These are phyloP conservation scores for Drosophila virilis DNA, from an alignment of 1,140 invertebrate species.

Conservation along the genomic window DNA sequence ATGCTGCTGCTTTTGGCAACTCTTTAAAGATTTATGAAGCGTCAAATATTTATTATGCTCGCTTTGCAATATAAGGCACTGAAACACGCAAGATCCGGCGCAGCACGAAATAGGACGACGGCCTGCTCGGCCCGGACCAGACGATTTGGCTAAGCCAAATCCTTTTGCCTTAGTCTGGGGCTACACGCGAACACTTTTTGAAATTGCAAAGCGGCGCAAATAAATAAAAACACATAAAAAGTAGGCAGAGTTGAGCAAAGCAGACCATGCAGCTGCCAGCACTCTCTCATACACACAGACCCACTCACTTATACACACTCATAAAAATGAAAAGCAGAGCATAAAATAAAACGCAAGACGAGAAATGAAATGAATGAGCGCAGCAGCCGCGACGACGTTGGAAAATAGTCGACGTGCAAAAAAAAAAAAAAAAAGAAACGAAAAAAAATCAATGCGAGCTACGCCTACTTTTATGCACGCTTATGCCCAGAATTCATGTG, in stretches of 20 bases:
- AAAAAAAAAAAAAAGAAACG: constrained; percentile 17
- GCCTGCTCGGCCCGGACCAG: constrained; percentile 14
- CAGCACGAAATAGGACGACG: constrained; percentile 68
- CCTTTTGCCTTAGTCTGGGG: constrained; percentile 36
- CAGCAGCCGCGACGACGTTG: constrained; percentile 47
- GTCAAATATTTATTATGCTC: constrained; percentile 84
- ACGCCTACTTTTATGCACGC: constrained; percentile 34
- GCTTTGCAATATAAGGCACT: constrained; percentile 82
- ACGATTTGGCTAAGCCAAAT: constrained; percentile 44
- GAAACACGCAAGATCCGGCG: constrained; percentile 70
- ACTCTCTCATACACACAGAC: constrained; percentile 14
- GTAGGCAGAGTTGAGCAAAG: constrained; percentile 55
- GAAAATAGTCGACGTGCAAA: constrained; percentile 28
- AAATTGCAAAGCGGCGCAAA: constrained; percentile 81
- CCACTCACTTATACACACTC: constrained; percentile 40
- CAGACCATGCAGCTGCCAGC: constrained; percentile 17
- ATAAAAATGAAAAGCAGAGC: constrained; percentile 61
- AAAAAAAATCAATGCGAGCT: constrained; percentile 72
- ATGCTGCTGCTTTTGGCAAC: constrained; percentile 66
- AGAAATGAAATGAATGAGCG: constrained; percentile 76
- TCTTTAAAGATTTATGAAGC: constrained; percentile 84
- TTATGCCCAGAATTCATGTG: constrained; percentile 23
- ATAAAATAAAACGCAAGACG: constrained; percentile 73
- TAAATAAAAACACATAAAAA: constrained; percentile 82
- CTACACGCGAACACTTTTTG: constrained; percentile 71